Evolutionary conservation across 2,888 invertebrate species (phyloP).

Genomic region (Tinea pellionella): DNA sequence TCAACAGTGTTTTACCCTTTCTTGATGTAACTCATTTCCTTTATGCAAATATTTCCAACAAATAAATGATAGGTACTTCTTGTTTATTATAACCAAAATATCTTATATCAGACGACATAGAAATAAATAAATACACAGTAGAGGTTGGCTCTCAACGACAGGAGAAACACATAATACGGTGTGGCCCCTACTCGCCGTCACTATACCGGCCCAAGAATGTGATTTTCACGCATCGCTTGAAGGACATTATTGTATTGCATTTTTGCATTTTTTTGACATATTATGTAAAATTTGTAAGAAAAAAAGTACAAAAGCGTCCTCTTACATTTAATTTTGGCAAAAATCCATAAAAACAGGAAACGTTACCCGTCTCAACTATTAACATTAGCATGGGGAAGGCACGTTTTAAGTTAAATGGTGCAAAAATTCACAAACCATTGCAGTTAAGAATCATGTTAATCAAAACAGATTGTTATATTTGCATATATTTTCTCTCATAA

Average conservation of each 20-base stretch:
- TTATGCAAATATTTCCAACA: conserved; percentile 21
- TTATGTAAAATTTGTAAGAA: too few species aligned
- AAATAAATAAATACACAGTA: too few species aligned
- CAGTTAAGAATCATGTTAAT: conserved; percentile 46
- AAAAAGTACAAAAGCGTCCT: not conserved
- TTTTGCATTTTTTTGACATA: too few species aligned
- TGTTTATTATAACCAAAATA: too few species aligned
- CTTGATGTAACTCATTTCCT: conserved; percentile 35
- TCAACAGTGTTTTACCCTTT: conserved; percentile 14
- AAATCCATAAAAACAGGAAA: conserved; percentile 1
- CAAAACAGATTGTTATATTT: conserved; percentile 35
- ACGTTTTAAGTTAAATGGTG: conserved; percentile 30
- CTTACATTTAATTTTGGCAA: not conserved
- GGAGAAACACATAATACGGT: too few species aligned
- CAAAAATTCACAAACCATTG: conserved; percentile 38
- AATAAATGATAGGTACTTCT: too few species aligned
- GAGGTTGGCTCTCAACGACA: too few species aligned
- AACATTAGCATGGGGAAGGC: conserved; percentile 1
- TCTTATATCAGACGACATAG: too few species aligned
- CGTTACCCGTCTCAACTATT: not conserved
- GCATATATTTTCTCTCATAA: conserved; percentile 30
- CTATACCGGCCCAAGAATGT: too few species aligned
- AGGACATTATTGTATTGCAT: too few species aligned
- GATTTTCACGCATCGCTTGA: too few species aligned
- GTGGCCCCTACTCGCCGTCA: too few species aligned